phyloP scores from a whole-genome alignment of 1,140 invertebrate genomes.

The Meloidogyne floridensis region DNA sequence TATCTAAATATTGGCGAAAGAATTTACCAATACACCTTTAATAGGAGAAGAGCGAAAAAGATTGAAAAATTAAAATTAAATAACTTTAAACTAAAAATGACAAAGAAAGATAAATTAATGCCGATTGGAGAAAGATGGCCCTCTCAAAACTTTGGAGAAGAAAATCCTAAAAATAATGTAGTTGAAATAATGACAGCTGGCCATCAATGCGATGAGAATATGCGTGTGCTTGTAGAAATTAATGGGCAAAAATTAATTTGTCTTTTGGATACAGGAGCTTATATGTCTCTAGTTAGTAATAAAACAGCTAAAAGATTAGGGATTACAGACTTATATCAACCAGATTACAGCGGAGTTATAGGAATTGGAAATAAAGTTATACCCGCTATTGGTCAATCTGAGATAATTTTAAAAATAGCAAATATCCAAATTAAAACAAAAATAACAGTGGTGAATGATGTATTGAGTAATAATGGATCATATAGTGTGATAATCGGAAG shows the following conservation, averaged over 20 bases:
- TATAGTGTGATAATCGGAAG: conserved; percentile 8
- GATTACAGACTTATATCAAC: neutral
- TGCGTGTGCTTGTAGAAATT: neutral
- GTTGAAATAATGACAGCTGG: neutral
- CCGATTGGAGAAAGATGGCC: neutral
- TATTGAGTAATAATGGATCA: neutral
- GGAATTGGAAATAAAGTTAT: conserved; percentile 2
- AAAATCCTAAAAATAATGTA: neutral
- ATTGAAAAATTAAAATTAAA: neutral
- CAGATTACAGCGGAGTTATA: neutral
- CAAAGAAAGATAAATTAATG: neutral
- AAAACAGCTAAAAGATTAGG: neutral
- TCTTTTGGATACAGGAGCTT: neutral
- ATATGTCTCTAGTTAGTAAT: neutral
- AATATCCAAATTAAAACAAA: neutral
- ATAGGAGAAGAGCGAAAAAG: too few species aligned
- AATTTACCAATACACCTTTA: neutral
- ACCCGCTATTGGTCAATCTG: neutral
- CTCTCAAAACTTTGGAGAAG: neutral
- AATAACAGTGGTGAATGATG: neutral
- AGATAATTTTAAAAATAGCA: neutral
- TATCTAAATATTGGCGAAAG: neutral
- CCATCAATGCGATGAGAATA: neutral
- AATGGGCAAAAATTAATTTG: neutral
- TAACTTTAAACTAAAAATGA: neutral